These are phyloP conservation scores for Agrypnia vestita DNA, from an alignment of 1,140 invertebrate genomes.

Conservation along the genomic window DNA sequence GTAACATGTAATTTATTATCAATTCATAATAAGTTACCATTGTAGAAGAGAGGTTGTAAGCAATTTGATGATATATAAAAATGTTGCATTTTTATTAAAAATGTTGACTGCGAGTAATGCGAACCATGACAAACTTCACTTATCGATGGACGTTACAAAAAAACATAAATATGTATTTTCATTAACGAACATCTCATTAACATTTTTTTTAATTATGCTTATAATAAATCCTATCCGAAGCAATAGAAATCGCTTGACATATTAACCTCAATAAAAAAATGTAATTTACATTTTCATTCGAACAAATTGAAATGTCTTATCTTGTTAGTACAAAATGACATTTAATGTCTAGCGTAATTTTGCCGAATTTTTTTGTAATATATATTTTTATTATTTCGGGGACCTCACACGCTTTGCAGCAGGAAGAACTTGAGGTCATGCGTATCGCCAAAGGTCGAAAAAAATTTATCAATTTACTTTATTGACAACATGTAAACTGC, in stretches of 20 bases:
- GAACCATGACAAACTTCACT: no score
- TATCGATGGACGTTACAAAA: no score
- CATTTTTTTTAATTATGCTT: no score
- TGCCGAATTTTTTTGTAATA: background rate
- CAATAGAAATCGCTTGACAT: background rate
- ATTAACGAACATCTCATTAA: background rate
- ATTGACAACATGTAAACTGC: background rate
- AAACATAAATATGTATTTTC: no score
- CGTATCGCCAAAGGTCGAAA: slow-evolving; percentile 22
- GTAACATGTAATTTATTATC: no score
- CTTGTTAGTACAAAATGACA: background rate
- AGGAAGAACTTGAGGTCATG: slow-evolving; percentile 7
- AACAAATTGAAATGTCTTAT: slow-evolving; percentile 30
- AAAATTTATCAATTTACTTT: slow-evolving; percentile 35
- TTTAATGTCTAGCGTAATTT: background rate
- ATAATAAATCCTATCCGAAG: background rate
- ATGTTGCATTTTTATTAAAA: no score
- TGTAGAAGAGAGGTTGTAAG: no score
- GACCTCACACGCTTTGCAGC: background rate
- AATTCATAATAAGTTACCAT: no score
- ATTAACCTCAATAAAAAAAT: slow-evolving; percentile 22
- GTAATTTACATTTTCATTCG: background rate
- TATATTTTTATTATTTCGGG: background rate
- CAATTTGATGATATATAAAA: no score
- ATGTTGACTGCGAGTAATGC: no score